A percentile compares a stretch with the other conserved stretches of the same genome.
phyloP scores from a whole-genome alignment of 2,797 vertebrate genomes.

The Urosaurus nigricauda region DNA sequence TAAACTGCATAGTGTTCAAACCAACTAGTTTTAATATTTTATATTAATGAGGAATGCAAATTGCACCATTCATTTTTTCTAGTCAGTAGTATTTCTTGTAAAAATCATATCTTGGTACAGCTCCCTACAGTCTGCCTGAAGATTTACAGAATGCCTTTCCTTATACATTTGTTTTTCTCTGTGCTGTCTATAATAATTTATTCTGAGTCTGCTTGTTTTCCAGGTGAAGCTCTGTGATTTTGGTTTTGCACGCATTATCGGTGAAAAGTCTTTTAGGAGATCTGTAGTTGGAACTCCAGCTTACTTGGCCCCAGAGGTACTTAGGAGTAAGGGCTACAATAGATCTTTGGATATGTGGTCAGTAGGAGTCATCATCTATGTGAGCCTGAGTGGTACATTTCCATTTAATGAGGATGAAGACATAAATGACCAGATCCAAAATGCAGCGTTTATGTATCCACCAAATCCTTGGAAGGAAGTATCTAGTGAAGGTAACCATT shows the following conservation, averaged over 20 bases:
- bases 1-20: background rate
- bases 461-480: slow-evolving; percentile 96
- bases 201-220: slow-evolving; percentile 1
- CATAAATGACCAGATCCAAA: slow-evolving; percentile 98
- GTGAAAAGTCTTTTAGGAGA: slow-evolving; percentile 96
- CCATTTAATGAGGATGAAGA: slow-evolving; percentile 98
- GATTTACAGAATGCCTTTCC: background rate
- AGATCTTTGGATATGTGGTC: slow-evolving; percentile 99
- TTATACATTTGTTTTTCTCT: background rate
- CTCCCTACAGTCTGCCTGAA: background rate
- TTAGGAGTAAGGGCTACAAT: slow-evolving; percentile 98
- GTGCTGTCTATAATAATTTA: background rate
- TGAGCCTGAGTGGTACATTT: slow-evolving; percentile 96
- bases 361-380: slow-evolving; percentile 96
- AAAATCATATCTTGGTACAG: background rate
- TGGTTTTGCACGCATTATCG: slow-evolving; percentile 98
- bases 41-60: background rate
- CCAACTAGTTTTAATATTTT: background rate
- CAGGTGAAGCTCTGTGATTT: slow-evolving; percentile 98
- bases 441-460: slow-evolving; percentile 98
- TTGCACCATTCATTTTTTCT: background rate
- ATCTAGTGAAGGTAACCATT: slow-evolving; percentile 89
- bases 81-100: background rate
- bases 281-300: slow-evolving; percentile 97
- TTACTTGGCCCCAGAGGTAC: slow-evolving; percentile 94